A percentile compares a stretch with the other conserved stretches of the same genome.
phyloP scores from a whole-genome alignment of 2,888 invertebrate genomes.

The Archips crataeganus region DNA sequence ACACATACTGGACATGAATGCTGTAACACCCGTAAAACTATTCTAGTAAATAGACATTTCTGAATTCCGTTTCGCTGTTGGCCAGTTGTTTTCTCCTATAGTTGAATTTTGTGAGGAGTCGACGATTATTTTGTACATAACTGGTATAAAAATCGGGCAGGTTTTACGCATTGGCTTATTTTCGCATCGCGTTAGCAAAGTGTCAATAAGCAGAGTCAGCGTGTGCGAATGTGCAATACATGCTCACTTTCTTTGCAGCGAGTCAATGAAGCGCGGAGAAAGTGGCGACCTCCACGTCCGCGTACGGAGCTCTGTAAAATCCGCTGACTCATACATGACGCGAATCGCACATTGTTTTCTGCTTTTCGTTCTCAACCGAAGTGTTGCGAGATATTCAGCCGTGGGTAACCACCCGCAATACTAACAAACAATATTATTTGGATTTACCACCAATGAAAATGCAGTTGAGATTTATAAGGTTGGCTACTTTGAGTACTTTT shows the following conservation, averaged over 20 bases:
- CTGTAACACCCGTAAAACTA: too few relatives aligned
- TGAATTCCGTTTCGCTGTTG: too few relatives aligned
- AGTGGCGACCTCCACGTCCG: constrained; percentile 82
- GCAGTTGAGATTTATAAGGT: background rate
- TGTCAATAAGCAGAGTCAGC: constrained; percentile 50
- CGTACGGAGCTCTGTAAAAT: constrained; percentile 71
- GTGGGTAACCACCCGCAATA: background rate
- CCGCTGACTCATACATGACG: constrained; percentile 72
- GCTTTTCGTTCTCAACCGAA: constrained; percentile 8
- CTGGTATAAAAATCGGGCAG: too few relatives aligned
- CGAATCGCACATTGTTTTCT: constrained; percentile 31
- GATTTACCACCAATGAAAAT: background rate
- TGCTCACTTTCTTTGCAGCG: constrained; percentile 81
- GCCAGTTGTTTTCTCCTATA: too few relatives aligned
- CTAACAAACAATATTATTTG: background rate
- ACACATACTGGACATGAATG: too few relatives aligned
- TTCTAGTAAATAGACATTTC: too few relatives aligned
- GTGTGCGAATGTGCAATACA: constrained; percentile 64
- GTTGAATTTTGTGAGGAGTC: too few relatives aligned
- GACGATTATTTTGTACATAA: too few relatives aligned
- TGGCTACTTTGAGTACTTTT: too few relatives aligned
- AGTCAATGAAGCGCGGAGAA: constrained; percentile 84
- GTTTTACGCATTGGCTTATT: constrained; percentile 30
- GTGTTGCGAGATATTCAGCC: background rate
- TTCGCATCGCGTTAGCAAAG: constrained; percentile 39